Evolutionary conservation across 2,113 vertebrate species (phyloP).

Genomic region (Calidris pugnax): DNA sequence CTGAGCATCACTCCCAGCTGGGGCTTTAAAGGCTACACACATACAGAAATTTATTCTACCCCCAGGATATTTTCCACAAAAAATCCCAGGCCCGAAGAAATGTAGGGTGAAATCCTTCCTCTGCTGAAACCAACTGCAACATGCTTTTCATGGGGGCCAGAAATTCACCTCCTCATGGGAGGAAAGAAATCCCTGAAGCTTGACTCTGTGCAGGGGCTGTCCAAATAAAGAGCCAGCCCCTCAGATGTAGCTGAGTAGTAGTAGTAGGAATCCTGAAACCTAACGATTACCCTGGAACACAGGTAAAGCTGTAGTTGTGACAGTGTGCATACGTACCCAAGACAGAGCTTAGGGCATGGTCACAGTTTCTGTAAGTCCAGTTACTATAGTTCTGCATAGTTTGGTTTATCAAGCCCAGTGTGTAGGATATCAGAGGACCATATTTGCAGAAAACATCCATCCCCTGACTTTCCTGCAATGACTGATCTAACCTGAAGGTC

Average conservation of each 20-base stretch:
- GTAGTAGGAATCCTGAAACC: neutral
- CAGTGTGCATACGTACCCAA: accelerated
- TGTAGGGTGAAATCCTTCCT: neutral
- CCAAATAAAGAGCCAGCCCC: neutral
- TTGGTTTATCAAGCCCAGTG: neutral
- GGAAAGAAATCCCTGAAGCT: neutral
- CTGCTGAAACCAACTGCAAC: neutral
- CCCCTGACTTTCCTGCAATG: neutral
- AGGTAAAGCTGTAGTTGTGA: accelerated
- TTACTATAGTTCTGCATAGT: neutral
- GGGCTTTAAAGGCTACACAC: neutral
- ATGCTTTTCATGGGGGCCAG: neutral
- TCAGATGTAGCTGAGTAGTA: accelerated
- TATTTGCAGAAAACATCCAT: neutral
- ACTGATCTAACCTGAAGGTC: neutral
- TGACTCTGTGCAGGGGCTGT: neutral
- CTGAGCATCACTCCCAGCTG: accelerated
- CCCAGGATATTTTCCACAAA: neutral
- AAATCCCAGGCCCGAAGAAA: neutral
- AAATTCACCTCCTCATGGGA: neutral
- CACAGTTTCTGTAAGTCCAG: neutral
- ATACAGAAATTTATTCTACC: neutral
- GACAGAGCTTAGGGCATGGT: neutral
- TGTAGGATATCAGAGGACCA: neutral
- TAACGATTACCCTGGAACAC: neutral